Conservation (phyloP, 92 coral and sea anemone genomes). For the Nematostella vectensis region DNA sequence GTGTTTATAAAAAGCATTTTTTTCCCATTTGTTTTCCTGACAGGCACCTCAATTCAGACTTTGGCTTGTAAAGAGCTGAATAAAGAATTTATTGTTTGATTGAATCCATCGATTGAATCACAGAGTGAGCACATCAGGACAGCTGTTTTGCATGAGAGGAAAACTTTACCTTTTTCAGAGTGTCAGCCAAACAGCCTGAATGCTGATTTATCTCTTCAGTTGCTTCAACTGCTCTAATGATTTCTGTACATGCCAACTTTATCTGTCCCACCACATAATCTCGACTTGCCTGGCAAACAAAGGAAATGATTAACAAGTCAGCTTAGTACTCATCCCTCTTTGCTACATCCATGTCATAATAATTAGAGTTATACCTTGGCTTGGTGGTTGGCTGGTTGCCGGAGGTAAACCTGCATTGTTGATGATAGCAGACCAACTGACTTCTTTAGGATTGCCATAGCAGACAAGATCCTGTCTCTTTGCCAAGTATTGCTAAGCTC, state of each 20-base stretch:
- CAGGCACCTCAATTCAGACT: too few species aligned
- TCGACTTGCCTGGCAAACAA: constrained; percentile 57
- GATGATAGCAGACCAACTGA: constrained; percentile 63
- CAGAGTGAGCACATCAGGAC: too few species aligned
- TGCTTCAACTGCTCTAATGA: constrained; percentile 77
- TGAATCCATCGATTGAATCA: too few species aligned
- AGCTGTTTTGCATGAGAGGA: too few species aligned
- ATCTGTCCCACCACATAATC: constrained; percentile 90
- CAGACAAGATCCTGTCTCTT: constrained; percentile 76
- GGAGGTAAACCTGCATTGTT: constrained; percentile 71
- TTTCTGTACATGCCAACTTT: constrained; percentile 89
- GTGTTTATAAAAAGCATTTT: too few species aligned
- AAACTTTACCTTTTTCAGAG: constrained; percentile 64
- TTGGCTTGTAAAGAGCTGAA: too few species aligned
- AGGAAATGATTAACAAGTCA: background rate
- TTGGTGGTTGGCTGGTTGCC: constrained; percentile 53
- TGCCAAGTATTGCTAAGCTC: constrained; percentile 74
- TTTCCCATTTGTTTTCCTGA: too few species aligned
- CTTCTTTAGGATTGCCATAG: constrained; percentile 68
- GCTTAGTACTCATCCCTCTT: too few species aligned
- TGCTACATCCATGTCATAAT: too few species aligned
- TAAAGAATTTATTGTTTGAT: too few species aligned
- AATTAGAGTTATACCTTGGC: constrained; percentile 78
- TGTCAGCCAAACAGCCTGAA: constrained; percentile 51
- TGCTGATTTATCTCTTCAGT: too few species aligned